Evolutionary conservation across 2,113 vertebrate genomes (phyloP).

Genomic region (Lepisosteus osseus): DNA sequence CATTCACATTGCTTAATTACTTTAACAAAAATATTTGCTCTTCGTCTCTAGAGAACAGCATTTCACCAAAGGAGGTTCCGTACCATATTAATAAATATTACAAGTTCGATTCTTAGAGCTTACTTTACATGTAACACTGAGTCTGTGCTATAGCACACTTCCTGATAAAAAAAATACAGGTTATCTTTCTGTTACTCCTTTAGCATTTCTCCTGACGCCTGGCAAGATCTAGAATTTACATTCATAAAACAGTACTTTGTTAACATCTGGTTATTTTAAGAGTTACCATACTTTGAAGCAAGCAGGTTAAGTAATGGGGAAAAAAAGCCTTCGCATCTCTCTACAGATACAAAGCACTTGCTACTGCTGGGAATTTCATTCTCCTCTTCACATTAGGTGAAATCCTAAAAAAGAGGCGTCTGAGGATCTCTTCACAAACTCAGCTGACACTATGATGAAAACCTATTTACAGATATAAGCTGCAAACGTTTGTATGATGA

Average conservation of each 20-base stretch:
- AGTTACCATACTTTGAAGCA: constrained; percentile 53
- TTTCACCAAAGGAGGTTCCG: not conserved
- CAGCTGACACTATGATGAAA: too few species aligned
- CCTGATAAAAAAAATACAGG: constrained; percentile 5
- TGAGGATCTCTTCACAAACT: too few species aligned
- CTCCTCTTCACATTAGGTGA: too few species aligned
- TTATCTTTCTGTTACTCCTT: constrained; percentile 22
- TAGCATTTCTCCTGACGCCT: constrained; percentile 35
- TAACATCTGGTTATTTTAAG: constrained; percentile 46
- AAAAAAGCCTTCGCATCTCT: constrained; percentile 12
- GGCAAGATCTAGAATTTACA: constrained; percentile 34
- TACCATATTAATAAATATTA: not conserved
- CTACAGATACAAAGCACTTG: not conserved
- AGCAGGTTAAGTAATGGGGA: constrained; percentile 34
- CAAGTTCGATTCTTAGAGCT: constrained; percentile 8
- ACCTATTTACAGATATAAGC: too few species aligned
- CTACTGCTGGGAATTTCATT: too few species aligned
- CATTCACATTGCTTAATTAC: constrained; percentile 21
- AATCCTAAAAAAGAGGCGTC: too few species aligned
- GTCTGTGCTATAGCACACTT: not conserved
- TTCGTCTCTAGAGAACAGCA: not conserved
- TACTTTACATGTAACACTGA: not conserved
- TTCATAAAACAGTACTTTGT: constrained; percentile 33
- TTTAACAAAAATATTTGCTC: constrained; percentile 27
- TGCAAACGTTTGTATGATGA: too few species aligned